These are phyloP conservation scores for Furcifer pardalis DNA, from an alignment of 2,797 vertebrate genomes.

Conservation along the genomic window DNA sequence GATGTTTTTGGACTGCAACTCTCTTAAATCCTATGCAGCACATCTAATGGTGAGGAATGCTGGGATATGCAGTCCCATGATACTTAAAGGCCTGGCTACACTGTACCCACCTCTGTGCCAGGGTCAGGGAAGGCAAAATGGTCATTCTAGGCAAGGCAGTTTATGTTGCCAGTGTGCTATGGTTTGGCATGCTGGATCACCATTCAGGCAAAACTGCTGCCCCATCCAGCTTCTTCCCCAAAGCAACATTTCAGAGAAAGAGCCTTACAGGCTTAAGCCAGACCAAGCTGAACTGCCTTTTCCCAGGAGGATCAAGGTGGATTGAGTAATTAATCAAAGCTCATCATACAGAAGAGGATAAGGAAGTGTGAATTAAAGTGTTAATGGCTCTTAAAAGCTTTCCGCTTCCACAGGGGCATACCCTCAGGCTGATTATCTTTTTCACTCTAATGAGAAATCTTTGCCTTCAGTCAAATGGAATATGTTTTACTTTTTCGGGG, in stretches of 20 bases:
- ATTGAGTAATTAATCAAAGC: constrained; percentile 70
- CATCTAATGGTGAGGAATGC: too few species aligned
- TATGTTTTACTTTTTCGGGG: constrained; percentile 50
- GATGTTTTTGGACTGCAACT: not conserved
- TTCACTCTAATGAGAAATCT: constrained; percentile 63
- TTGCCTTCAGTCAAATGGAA: constrained; percentile 52
- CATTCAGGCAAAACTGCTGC: not conserved
- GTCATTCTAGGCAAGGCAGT: not conserved
- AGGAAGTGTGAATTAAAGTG: constrained; percentile 74
- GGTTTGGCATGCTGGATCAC: not conserved
- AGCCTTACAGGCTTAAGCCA: not conserved
- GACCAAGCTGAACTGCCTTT: not conserved
- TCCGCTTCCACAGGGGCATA: constrained; percentile 60
- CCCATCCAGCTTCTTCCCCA: not conserved
- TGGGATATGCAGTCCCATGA: too few species aligned
- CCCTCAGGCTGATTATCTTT: constrained; percentile 71
- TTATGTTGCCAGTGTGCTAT: not conserved
- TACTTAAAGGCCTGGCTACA: too few species aligned
- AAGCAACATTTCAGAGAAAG: constrained; percentile 25
- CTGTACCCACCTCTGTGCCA: not conserved
- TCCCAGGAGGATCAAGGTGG: constrained; percentile 73
- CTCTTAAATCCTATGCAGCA: too few species aligned
- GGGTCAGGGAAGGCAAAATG: too few species aligned
- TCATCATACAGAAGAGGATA: constrained; percentile 65
- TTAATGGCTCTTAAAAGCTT: constrained; percentile 72